These are phyloP conservation scores for Tringa solitaria DNA, from an alignment of 2,113 vertebrate genomes.

Conservation along the genomic window DNA sequence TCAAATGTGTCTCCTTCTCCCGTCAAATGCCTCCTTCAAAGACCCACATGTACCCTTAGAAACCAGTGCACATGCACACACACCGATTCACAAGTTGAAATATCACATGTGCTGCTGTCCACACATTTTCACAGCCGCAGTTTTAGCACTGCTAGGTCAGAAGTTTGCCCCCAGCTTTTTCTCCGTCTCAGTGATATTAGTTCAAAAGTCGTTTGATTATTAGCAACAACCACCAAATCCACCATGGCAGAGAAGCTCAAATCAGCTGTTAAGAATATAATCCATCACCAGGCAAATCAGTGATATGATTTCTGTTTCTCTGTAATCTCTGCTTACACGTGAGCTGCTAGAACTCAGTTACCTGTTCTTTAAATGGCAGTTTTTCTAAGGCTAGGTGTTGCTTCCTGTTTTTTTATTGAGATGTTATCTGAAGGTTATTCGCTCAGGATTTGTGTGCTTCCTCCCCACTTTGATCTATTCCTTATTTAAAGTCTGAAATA, in stretches of 20 bases:
- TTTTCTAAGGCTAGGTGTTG: neutral
- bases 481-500: neutral
- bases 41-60: rapidly evolving
- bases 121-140: neutral
- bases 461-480: neutral
- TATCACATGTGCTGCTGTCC: neutral
- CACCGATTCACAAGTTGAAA: neutral
- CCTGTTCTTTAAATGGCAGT: neutral
- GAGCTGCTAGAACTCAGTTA: neutral
- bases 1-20: neutral
- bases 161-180: neutral
- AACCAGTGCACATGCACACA: rapidly evolving
- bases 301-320: neutral
- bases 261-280: neutral
- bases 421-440: neutral
- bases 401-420: neutral
- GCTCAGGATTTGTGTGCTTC: neutral
- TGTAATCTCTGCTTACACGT: neutral
- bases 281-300: neutral
- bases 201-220: neutral
- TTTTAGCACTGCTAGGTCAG: neutral
- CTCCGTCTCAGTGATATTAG: neutral
- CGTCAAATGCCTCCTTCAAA: neutral
- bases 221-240: neutral
- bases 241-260: rapidly evolving